Percentiles rank a stretch among this genome's conserved stretches.
These are phyloP conservation scores for Notamacropus eugenii DNA, from an alignment of 2,797 vertebrate genomes.

Conservation along the genomic window DNA sequence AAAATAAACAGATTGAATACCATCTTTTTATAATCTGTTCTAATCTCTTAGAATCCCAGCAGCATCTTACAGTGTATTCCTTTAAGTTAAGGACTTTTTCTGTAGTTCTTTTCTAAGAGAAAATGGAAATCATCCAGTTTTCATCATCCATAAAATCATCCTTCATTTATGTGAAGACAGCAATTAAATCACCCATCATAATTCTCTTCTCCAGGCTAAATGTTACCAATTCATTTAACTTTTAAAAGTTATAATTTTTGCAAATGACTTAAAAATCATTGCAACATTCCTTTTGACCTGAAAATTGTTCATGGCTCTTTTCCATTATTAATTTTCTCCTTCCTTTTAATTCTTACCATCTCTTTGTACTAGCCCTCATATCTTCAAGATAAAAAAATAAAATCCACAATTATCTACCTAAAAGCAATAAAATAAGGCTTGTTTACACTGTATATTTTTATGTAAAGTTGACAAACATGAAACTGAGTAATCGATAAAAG, in stretches of 20 bases:
- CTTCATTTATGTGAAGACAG: constrained; percentile 39
- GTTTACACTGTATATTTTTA: background rate
- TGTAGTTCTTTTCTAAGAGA: constrained; percentile 1
- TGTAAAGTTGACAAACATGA: background rate
- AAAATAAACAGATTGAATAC: background rate
- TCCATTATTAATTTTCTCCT: background rate
- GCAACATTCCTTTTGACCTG: background rate
- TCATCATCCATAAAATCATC: constrained; percentile 20
- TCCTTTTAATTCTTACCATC: background rate
- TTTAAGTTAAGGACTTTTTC: constrained; percentile 38
- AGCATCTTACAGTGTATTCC: constrained; percentile 16
- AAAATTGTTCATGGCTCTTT: background rate
- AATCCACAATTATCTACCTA: background rate
- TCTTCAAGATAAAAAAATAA: background rate
- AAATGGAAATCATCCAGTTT: constrained; percentile 50
- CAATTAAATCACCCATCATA: constrained; percentile 31
- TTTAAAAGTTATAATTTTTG: constrained; percentile 37
- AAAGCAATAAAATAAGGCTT: constrained; percentile 5
- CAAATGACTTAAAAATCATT: constrained; percentile 30
- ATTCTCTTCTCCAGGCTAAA: constrained; percentile 47
- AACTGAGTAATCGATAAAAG: background rate
- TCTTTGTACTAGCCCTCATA: background rate
- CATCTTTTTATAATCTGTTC: constrained; percentile 41
- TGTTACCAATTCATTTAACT: background rate
- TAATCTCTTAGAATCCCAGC: constrained; percentile 5